Evolutionary conservation across 1,140 invertebrate genomes (phyloP).

Genomic region (Brachionus plicatilis): DNA sequence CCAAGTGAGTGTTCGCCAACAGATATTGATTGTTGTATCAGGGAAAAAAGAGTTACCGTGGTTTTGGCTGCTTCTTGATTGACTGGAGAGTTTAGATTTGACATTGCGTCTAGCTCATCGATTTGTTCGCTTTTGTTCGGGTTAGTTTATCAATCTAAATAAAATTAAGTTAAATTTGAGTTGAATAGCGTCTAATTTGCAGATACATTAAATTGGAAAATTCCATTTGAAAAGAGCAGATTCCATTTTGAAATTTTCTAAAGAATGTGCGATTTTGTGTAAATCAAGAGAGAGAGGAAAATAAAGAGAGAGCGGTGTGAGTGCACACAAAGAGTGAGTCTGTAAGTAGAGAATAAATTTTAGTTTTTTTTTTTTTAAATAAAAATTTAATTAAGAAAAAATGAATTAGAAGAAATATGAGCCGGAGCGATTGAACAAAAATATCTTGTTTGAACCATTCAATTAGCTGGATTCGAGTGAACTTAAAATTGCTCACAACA

Average conservation of each 20-base stretch:
- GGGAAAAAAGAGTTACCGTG: not conserved
- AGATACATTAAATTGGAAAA: not conserved
- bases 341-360: not conserved
- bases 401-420: not conserved
- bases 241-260: not conserved
- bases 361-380: not conserved
- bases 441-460: not conserved
- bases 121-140: not conserved
- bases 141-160: not conserved
- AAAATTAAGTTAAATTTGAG: not conserved
- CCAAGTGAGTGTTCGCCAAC: not conserved
- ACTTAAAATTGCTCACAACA: not conserved
- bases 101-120: not conserved
- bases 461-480: not conserved
- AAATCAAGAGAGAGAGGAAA: not conserved
- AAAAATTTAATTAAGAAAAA: not conserved
- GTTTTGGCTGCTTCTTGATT: not conserved
- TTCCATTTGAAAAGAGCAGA: not conserved
- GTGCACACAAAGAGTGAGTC: not conserved
- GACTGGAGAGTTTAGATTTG: slow-evolving; percentile 20
- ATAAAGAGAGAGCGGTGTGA: not conserved
- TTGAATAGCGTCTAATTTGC: not conserved
- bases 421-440: not conserved
- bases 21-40: not conserved
- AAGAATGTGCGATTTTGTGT: not conserved